Conservation (phyloP, 2,113 vertebrate genomes). For the Phylloscopus whistleri region DNA sequence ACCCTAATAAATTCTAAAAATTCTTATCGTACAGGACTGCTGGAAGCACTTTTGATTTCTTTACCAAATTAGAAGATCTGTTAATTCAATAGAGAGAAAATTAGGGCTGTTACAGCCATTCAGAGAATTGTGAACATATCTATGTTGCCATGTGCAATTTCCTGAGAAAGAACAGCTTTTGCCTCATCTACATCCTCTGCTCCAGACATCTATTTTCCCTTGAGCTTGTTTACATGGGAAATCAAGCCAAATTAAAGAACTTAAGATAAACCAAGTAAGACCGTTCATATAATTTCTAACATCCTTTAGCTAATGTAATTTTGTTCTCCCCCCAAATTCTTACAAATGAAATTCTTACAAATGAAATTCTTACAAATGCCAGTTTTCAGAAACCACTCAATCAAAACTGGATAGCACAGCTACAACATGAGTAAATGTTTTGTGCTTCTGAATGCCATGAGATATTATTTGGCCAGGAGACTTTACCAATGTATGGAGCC, state of each 20-base stretch:
- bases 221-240: slow-evolving; percentile 6
- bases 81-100: slow-evolving; percentile 9
- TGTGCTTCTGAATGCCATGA: neutral
- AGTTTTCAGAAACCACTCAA: neutral
- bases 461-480: neutral
- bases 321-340: neutral
- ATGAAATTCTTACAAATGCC: neutral
- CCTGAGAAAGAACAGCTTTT: slow-evolving; percentile 28
- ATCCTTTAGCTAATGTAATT: neutral
- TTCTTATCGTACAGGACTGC: neutral
- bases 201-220: slow-evolving; percentile 39
- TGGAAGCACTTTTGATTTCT: slow-evolving; percentile 4
- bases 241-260: slow-evolving; percentile 41
- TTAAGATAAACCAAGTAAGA: slow-evolving; percentile 4
- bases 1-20: neutral
- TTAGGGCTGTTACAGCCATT: neutral
- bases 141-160: slow-evolving; percentile 30
- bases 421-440: neutral
- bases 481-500: neutral
- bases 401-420: neutral
- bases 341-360: neutral
- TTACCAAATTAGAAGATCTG: neutral
- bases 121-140: neutral
- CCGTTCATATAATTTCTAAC: neutral
- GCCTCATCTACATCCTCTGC: slow-evolving; percentile 41